Evolutionary conservation across 2,888 invertebrate genomes (phyloP).

Genomic region (Caenorhabditis doughertyi): DNA sequence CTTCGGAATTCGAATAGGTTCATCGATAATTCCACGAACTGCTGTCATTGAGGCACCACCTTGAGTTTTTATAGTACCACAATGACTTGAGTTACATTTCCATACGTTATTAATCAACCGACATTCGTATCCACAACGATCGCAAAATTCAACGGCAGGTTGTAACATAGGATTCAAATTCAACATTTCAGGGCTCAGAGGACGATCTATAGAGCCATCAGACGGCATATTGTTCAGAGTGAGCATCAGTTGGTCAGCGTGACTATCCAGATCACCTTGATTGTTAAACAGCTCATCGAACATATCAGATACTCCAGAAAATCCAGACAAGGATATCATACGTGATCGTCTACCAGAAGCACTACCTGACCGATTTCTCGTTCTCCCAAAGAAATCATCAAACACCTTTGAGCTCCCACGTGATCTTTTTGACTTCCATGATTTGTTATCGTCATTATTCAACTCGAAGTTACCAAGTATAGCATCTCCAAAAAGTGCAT

Average conservation of each 20-base stretch:
- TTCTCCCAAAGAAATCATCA: constrained; percentile 60
- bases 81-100: constrained; percentile 50
- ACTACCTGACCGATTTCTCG: constrained; percentile 62
- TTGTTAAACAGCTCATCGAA: constrained; percentile 70
- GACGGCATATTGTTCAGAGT: constrained; percentile 71
- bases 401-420: constrained; percentile 67
- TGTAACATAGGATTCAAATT: constrained; percentile 63
- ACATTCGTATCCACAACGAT: constrained; percentile 75
- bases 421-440: constrained; percentile 69
- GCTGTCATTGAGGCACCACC: constrained; percentile 11
- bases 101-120: constrained; percentile 57
- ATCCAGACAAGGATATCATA: constrained; percentile 67
- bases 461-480: constrained; percentile 49
- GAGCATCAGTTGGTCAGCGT: constrained; percentile 69
- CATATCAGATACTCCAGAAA: constrained; percentile 72
- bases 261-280: constrained; percentile 45
- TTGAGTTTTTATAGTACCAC: constrained; percentile 27
- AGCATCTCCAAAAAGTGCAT: constrained; percentile 57
- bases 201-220: constrained; percentile 68
- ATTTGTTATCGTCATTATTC: constrained; percentile 68
- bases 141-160: constrained; percentile 71
- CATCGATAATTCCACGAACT: constrained; percentile 5
- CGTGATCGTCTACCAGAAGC: constrained; percentile 59
- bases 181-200: constrained; percentile 68
- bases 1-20: constrained; percentile 5